These are phyloP conservation scores for Dryococelus australis DNA, from an alignment of 2,888 invertebrate species.

Conservation along the genomic window DNA sequence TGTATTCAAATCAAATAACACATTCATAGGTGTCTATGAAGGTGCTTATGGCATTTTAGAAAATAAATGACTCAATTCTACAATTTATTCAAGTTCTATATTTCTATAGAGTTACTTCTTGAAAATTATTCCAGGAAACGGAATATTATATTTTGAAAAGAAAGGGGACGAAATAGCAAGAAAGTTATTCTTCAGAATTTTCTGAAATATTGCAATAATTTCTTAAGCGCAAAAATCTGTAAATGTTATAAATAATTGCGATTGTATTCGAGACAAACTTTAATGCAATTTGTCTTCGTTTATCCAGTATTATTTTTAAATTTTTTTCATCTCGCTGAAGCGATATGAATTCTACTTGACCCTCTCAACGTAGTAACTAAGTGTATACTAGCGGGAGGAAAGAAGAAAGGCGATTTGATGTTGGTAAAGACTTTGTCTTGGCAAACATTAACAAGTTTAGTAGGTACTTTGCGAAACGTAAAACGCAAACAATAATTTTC, in stretches of 20 bases:
- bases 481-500: slow-evolving; percentile 11
- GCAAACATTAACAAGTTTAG: neutral
- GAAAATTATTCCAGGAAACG: no score
- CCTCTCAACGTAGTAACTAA: neutral
- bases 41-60: no score
- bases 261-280: neutral
- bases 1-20: no score
- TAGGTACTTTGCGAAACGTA: neutral
- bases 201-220: neutral
- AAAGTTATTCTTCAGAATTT: no score
- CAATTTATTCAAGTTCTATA: no score
- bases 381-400: neutral
- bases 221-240: neutral
- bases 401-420: neutral
- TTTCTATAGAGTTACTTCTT: no score
- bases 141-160: no score
- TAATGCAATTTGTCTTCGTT: neutral
- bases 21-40: no score
- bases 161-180: no score
- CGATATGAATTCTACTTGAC: neutral
- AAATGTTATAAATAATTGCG: neutral
- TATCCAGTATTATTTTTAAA: neutral
- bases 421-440: neutral
- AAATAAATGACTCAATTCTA: no score
- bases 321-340: neutral